Percentiles rank a stretch among this genome's conserved stretches.
These are phyloP conservation scores for Acholoe squamosa DNA, from an alignment of 2,888 invertebrate species.

Conservation along the genomic window DNA sequence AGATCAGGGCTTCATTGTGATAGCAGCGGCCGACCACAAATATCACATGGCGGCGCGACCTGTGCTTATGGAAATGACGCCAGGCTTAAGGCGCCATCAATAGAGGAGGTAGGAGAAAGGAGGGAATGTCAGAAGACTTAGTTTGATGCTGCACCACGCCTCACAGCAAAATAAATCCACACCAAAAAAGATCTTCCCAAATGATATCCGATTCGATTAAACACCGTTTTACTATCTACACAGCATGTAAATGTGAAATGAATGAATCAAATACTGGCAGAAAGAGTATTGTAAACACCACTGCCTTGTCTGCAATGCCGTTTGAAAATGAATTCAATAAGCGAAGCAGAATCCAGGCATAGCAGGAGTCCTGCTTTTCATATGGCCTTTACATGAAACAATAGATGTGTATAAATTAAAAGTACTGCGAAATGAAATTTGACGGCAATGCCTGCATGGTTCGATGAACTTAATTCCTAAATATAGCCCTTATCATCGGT, in stretches of 20 bases:
- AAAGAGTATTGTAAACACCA: neutral
- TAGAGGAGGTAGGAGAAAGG: neutral
- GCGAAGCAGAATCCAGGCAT: too few relatives aligned
- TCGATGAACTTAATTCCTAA: too few relatives aligned
- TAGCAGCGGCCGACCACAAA: constrained; percentile 27
- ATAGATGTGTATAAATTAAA: too few relatives aligned
- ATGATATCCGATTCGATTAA: neutral
- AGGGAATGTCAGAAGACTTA: neutral
- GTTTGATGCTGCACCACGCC: neutral
- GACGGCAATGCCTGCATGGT: too few relatives aligned
- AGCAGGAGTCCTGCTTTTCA: too few relatives aligned
- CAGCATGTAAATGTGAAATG: neutral
- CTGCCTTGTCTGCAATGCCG: too few relatives aligned
- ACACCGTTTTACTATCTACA: constrained; percentile 7
- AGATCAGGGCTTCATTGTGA: constrained; percentile 5
- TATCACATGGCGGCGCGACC: constrained; percentile 13
- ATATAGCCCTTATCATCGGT: too few relatives aligned
- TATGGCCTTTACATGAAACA: too few relatives aligned
- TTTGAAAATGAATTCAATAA: too few relatives aligned
- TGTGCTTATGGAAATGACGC: neutral
- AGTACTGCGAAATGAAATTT: too few relatives aligned
- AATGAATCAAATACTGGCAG: neutral
- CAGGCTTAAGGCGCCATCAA: neutral
- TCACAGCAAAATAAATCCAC: neutral
- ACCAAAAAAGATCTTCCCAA: neutral